Evolutionary conservation across 2,113 vertebrate species (phyloP).

Genomic region (Mystacornis crossleyi): DNA sequence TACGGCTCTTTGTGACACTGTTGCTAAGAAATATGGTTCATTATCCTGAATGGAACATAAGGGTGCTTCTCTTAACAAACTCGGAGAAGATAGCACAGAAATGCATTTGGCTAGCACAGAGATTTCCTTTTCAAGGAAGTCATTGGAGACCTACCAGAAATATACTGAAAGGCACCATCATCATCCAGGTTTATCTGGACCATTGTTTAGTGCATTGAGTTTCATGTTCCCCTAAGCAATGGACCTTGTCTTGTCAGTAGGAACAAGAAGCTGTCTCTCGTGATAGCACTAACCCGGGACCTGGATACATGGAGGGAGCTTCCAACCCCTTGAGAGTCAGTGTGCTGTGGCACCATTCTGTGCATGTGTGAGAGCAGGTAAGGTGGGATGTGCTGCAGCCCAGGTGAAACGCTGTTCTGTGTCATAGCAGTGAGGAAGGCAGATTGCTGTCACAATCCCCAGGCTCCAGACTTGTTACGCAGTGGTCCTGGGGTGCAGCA

Average conservation of each 20-base stretch:
- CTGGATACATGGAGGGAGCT: rapidly evolving
- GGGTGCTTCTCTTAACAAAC: neutral
- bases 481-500: neutral
- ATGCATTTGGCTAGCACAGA: neutral
- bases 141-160: neutral
- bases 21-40: conserved; percentile 1
- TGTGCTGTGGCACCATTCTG: rapidly evolving
- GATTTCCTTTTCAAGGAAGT: neutral
- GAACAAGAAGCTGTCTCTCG: neutral
- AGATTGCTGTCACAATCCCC: neutral
- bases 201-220: neutral
- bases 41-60: neutral
- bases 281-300: neutral
- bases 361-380: rapidly evolving
- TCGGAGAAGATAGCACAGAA: neutral
- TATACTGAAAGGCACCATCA: neutral
- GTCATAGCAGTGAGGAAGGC: neutral
- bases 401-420: neutral
- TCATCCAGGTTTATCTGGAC: neutral
- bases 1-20: neutral
- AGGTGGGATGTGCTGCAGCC: neutral
- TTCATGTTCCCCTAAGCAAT: neutral
- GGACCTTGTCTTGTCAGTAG: neutral
- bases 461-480: neutral
- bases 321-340: neutral